Conservation (phyloP, 2,797 vertebrate species). For the Corythornis leucogaster region DNA sequence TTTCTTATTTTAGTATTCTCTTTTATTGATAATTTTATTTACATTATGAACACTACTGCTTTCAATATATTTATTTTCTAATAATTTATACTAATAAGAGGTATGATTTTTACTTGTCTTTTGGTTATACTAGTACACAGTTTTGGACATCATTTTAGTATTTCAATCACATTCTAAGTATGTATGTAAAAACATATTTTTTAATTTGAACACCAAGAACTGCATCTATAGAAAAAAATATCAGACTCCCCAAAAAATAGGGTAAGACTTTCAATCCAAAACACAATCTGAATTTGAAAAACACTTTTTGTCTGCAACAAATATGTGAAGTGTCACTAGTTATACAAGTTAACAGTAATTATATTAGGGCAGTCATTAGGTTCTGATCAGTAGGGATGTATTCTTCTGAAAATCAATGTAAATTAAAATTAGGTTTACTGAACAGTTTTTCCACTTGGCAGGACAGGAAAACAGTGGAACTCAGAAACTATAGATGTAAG, state of each 20-base stretch:
- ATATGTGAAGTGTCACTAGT: conserved; percentile 35
- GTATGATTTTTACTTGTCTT: neutral
- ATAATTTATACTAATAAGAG: neutral
- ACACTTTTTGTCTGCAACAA: neutral
- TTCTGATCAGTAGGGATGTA: conserved; percentile 30
- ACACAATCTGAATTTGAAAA: conserved; percentile 9
- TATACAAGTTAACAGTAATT: conserved; percentile 53
- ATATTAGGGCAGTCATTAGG: conserved; percentile 45
- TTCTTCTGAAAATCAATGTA: conserved; percentile 51
- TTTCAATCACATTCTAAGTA: neutral
- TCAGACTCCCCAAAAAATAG: neutral
- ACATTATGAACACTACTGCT: neutral
- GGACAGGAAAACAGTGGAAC: neutral
- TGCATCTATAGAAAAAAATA: neutral
- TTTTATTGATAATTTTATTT: neutral
- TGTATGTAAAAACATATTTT: neutral
- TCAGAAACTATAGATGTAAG: neutral
- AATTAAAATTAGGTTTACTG: conserved; percentile 38
- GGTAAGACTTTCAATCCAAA: conserved; percentile 25
- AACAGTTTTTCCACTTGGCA: conserved; percentile 25
- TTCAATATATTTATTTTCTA: neutral
- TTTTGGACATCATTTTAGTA: neutral
- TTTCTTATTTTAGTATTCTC: neutral
- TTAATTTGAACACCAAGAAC: neutral
- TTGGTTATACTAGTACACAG: neutral